These are phyloP conservation scores for Amphipyra berbera DNA, from an alignment of 2,888 invertebrate genomes.

Conservation along the genomic window DNA sequence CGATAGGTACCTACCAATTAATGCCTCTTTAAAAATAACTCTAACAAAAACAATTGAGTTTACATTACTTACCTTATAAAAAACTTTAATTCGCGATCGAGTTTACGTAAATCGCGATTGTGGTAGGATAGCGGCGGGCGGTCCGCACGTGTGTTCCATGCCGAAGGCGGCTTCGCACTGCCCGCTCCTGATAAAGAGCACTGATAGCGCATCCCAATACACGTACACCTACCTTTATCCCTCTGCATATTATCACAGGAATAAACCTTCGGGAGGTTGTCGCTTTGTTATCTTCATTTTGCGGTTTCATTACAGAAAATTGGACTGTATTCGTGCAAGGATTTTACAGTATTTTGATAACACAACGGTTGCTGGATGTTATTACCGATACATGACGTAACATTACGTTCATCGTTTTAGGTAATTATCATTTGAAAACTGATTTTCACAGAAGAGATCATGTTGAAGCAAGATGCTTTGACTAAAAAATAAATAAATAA, in stretches of 20 bases:
- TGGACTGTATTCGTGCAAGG: constrained; percentile 3
- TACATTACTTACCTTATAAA: constrained; percentile 60
- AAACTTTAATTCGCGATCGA: constrained; percentile 63
- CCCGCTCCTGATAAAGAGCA: constrained; percentile 53
- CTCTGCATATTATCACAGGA: constrained; percentile 27
- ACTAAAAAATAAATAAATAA: constrained; percentile 18
- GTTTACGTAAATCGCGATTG: constrained; percentile 47
- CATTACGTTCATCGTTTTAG: too few species aligned
- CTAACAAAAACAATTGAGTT: not conserved
- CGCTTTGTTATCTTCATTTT: constrained; percentile 32
- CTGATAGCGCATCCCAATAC: constrained; percentile 52
- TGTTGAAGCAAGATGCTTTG: not conserved
- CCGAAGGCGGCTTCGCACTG: constrained; percentile 65
- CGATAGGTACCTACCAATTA: too few species aligned
- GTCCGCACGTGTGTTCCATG: constrained; percentile 65
- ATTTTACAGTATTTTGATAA: constrained; percentile 6
- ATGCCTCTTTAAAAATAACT: not conserved
- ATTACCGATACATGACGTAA: too few species aligned
- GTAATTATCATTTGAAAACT: too few species aligned
- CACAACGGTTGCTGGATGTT: not conserved
- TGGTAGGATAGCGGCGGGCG: constrained; percentile 35
- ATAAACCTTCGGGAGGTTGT: constrained; percentile 24
- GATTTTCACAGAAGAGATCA: not conserved
- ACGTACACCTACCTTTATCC: constrained; percentile 37
- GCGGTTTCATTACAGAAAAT: constrained; percentile 35